Evolutionary conservation across 2,113 vertebrate species (phyloP), one percentile per base, ranked within the genome.

Genomic region (Craseonycteris thonglongyai): DNA sequence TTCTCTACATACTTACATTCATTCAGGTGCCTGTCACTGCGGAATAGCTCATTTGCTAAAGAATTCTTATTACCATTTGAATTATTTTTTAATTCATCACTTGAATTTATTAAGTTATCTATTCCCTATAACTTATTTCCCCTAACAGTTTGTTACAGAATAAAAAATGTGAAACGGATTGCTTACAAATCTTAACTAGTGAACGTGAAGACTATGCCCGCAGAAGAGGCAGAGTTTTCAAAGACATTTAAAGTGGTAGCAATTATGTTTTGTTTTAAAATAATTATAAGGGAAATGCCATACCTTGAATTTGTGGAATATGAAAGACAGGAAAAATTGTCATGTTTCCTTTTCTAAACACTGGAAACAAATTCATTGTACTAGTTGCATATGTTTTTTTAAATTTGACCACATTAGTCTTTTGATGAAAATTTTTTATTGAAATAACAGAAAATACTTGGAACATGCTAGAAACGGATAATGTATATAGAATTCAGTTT

Each of bases 311-410:
- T 91, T 75, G 49, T 80, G 91, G 84, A 72, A 61, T 97, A 63
- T 96, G 93, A 97, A 95, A 97, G 81, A 75, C 87, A 96, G 92
- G 96, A 96, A 97, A 91, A 97, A 83, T 90, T 93, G 88, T 95
- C 92, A 47, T 93, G 54, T 91, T 97, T 97, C 96, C 94, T 96
- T 92, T 97, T 90, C 90, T 93, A 92, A 93, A 90, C 51, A 92
- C 66, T 93, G 72, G 88, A 92, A 95, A 87, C 80, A 87, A 18
- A 83, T 93, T 93, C 49, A 91, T 83, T 97, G 76, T 92, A 66
- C 66, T 95, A 78, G 54, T 93, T 95, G 40, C 76, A 65, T 93
- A 91, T 97, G 81, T 95, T 93, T 95, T 95, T 93, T 76, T 95
- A 84, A 94, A 90, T 92, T 95, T 90, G 51, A 91, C 30, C 49